phyloP scores from a whole-genome alignment of 2,113 vertebrate genomes.

The Alethe diademata region DNA sequence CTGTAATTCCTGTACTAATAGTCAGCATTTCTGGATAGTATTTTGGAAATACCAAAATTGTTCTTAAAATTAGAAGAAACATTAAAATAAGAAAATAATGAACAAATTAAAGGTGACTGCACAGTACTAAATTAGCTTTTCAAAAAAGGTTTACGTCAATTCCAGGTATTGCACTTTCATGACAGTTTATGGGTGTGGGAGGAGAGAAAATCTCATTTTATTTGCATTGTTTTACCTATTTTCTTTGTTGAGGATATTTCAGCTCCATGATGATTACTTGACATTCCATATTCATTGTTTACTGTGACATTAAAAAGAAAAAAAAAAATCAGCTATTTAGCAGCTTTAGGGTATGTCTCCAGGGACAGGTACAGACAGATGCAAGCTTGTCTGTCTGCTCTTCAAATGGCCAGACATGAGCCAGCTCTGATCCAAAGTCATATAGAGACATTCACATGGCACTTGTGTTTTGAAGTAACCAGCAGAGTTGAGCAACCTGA shows the following conservation, averaged over 20 bases:
- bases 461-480: slow-evolving; percentile 33
- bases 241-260: slow-evolving; percentile 42
- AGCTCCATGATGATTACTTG: slow-evolving; percentile 16
- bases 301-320: slow-evolving; percentile 39
- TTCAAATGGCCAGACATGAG: slow-evolving; percentile 46
- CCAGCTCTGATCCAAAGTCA: slow-evolving; percentile 21
- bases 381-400: slow-evolving; percentile 45
- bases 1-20: not conserved
- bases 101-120: not conserved
- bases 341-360: slow-evolving; percentile 56
- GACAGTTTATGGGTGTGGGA: slow-evolving; percentile 6
- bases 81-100: not conserved
- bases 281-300: slow-evolving; percentile 46
- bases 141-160: not conserved
- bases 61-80: not conserved
- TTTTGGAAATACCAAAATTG: not conserved
- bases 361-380: slow-evolving; percentile 59
- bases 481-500: not conserved
- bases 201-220: slow-evolving; percentile 16
- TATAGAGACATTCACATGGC: slow-evolving; percentile 28
- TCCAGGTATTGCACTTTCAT: slow-evolving; percentile 12
- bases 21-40: not conserved
- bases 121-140: not conserved
- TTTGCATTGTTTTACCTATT: slow-evolving; percentile 45
- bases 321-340: slow-evolving; percentile 1